These are phyloP conservation scores for Manis pentadactyla DNA, from an alignment of 2,797 vertebrate species.

Conservation along the genomic window DNA sequence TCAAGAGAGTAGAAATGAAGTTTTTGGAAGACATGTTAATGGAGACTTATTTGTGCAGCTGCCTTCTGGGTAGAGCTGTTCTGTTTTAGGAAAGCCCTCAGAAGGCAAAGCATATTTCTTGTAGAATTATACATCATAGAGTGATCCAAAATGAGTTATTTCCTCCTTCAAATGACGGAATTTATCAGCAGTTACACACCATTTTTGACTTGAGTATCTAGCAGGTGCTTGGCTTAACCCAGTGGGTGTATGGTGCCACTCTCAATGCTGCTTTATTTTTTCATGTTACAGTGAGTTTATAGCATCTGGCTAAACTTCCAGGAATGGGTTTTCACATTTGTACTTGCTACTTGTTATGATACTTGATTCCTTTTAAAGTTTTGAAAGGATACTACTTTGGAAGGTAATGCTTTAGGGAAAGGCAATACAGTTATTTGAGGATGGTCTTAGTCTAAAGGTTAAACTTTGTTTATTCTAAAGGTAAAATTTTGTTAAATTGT, in stretches of 20 bases:
- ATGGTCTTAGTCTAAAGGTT: slow-evolving; percentile 5
- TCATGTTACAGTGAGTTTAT: not conserved
- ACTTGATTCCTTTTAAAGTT: not conserved
- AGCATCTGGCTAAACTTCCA: not conserved
- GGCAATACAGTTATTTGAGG: not conserved
- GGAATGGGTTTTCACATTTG: not conserved
- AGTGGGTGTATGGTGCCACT: not conserved
- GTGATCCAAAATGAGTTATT: slow-evolving; percentile 55
- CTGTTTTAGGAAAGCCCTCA: slow-evolving; percentile 50
- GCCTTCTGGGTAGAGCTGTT: slow-evolving; percentile 55
- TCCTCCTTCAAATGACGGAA: slow-evolving; percentile 42
- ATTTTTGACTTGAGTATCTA: slow-evolving; percentile 48
- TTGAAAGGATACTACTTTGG: slow-evolving; percentile 29
- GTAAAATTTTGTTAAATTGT: slow-evolving; percentile 41
- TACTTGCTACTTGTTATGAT: not conserved
- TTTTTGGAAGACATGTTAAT: slow-evolving; percentile 56
- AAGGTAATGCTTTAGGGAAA: not conserved
- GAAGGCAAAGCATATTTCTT: slow-evolving; percentile 62
- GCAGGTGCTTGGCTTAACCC: slow-evolving; percentile 19
- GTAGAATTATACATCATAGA: slow-evolving; percentile 45
- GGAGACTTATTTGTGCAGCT: slow-evolving; percentile 17
- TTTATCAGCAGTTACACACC: slow-evolving; percentile 27
- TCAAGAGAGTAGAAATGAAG: slow-evolving; percentile 55
- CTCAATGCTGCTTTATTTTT: not conserved
- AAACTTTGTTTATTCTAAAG: slow-evolving; percentile 11